phyloP scores from a whole-genome alignment of 2,888 invertebrate species.

The Hetaerina titia region DNA sequence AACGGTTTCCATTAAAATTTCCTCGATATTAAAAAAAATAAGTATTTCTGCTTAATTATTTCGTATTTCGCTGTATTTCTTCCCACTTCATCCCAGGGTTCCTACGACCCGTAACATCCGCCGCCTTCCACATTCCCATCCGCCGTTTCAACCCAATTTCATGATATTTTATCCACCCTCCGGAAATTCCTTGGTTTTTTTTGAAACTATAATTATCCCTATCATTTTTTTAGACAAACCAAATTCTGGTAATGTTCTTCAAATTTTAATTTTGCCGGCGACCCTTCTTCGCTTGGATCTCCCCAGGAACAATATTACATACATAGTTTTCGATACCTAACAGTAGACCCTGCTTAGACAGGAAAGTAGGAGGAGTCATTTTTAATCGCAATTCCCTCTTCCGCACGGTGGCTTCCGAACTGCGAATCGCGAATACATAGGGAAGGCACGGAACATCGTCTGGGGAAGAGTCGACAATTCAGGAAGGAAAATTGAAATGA shows the following conservation, averaged over 20 bases:
- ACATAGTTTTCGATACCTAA: neutral
- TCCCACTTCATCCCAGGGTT: neutral
- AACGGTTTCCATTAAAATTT: neutral
- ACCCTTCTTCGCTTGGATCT: neutral
- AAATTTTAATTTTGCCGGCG: neutral
- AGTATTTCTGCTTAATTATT: neutral
- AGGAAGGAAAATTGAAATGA: too few relatives aligned
- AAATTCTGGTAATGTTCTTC: neutral
- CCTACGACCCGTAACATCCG: neutral
- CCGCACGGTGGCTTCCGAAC: neutral
- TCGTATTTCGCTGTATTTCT: neutral
- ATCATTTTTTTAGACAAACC: neutral
- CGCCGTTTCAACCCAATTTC: constrained; percentile 13
- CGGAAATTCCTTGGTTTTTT: neutral
- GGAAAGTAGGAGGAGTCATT: neutral
- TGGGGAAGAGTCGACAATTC: neutral
- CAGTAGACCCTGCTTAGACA: neutral
- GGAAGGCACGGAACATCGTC: neutral
- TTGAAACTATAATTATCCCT: neutral
- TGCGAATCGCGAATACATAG: neutral
- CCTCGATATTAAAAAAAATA: neutral
- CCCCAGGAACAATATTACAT: neutral
- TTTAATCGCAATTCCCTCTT: neutral
- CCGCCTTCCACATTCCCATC: neutral
- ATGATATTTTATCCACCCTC: neutral